Base-by-base conservation (phyloP, 2,113 vertebrate genomes). In the Passer montanus region DNA sequence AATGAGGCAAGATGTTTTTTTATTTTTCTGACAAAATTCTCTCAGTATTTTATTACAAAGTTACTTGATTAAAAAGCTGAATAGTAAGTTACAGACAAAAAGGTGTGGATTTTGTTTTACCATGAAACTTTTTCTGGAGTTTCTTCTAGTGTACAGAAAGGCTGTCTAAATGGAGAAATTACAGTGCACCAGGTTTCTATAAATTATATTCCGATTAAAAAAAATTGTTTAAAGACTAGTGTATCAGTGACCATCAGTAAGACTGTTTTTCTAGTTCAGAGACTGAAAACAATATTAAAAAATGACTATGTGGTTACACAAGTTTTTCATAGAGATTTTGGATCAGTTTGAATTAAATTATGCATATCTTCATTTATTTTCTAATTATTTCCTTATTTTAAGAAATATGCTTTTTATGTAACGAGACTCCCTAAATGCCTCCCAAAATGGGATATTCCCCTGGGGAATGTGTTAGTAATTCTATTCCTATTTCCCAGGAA, bases 401-500 rank as follows among this genome's bases (percentile, higher is more conserved):
- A 84, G 26, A 83, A 86, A 30, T 47, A 18, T 3, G 15, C 15
- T 11, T 66, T 90, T 88, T 93, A 50, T 94, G 72, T 93, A 77
- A 80, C 67, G 49, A 67, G 59, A 70, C 33, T 85, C 43, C 33
- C 31, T 84, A 66, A 83, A 68, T 93, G 53, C 47, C n/a, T 94
- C 64, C 68, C 31, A 74, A 86, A 64, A 33, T 26, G 41, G 85
- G 59, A 63, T 86, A 58, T 68, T 90, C 13, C 64, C 75, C 47
- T 44, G 56, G 52, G 82, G 63, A 92, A 86, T 86, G 3, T 75
- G 23, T 93, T 81, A 81, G 72, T 67, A 94, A 84, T 84, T 91
- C 67, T 93, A 44, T 70, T 90, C 59, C 33, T 94, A 11, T 86
- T 96, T 96, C 72, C 72, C 78, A 75, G 75, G 76, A 95, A 96